phyloP scores from a whole-genome alignment of 2,888 invertebrate genomes.

The Epistrophe eligans region DNA sequence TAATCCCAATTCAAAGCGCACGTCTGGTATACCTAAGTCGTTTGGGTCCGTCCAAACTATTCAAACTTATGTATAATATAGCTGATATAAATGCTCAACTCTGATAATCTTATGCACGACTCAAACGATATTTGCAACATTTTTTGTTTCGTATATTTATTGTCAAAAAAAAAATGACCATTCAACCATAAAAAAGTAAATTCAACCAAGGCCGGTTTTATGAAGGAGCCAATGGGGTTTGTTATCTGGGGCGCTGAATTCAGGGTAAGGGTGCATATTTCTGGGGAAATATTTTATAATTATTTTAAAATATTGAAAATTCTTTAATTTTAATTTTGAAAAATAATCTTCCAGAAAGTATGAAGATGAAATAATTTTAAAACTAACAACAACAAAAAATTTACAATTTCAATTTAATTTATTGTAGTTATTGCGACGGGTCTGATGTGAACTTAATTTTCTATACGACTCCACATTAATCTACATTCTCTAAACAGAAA shows the following conservation, averaged over 20 bases:
- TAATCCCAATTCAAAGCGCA: not conserved
- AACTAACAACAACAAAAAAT: not conserved
- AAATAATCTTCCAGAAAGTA: no score
- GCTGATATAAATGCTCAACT: conserved; percentile 32
- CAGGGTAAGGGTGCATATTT: not conserved
- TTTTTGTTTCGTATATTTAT: not conserved
- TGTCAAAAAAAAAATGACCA: conserved; percentile 61
- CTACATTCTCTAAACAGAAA: not conserved
- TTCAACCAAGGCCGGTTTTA: not conserved
- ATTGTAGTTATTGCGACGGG: no score
- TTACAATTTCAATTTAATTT: not conserved
- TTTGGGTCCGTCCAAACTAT: not conserved
- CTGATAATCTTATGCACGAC: conserved; percentile 59
- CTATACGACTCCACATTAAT: no score
- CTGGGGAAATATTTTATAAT: not conserved
- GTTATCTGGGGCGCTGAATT: not conserved
- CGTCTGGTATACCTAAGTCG: not conserved
- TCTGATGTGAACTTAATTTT: no score
- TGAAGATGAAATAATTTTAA: not conserved
- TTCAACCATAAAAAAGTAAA: conserved; percentile 55
- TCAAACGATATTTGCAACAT: conserved; percentile 33
- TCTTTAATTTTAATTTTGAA: no score
- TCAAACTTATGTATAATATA: not conserved
- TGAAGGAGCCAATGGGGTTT: no score
- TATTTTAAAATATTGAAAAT: not conserved